Base-by-base conservation (phyloP, 2,888 invertebrate genomes). In the Poecilus cupreus region DNA sequence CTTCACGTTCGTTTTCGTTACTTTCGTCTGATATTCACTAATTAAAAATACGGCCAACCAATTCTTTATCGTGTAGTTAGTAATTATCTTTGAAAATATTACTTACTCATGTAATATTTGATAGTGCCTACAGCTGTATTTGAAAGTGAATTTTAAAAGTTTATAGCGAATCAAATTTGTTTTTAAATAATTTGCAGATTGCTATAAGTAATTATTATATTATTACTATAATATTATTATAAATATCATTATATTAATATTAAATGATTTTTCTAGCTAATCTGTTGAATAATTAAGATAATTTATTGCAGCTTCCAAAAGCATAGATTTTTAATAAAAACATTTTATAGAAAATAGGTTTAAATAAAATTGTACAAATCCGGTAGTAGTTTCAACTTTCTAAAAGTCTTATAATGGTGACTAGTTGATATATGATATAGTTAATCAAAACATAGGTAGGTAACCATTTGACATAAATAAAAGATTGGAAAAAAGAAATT, bases 371-470 rank as follows among this genome's bases (percentile, higher is more conserved):
- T 60, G 64, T 60, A 37, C 77, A 77, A 43, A 77, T 77, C 77
- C 77, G 77, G 77, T 77, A 57, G 54, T 76, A 77, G 64, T 64
- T 77, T 26, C 64, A 77, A 16, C 77, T 77, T 77, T 77, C 77
- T 77, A 77, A 77, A 64, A 43, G 77, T 77, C 64, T 77, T 77
- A 57, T 76, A 76, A 54, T 76, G 76, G 51, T 54, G 26, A 76
- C 76, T 51, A 54, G 60, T 77, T 60, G 64, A 77, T 77, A 77
- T 77, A 60, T 64, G 64, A 60, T 57, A 77, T 72, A 72, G 43
- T 72, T 72, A 72, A 72, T 72, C 72, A 72, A 72, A 72, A 72
- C 72, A 72, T 16, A 24, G 43, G 46, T 72, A 72, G 72, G 46
- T 72, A 68, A 43, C 72, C 46, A 72, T 72, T 72, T 72, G 72